Evolutionary conservation across 2,888 invertebrate genomes (phyloP), one percentile per base, ranked within the genome.

Genomic region (Crioceris asparagi): DNA sequence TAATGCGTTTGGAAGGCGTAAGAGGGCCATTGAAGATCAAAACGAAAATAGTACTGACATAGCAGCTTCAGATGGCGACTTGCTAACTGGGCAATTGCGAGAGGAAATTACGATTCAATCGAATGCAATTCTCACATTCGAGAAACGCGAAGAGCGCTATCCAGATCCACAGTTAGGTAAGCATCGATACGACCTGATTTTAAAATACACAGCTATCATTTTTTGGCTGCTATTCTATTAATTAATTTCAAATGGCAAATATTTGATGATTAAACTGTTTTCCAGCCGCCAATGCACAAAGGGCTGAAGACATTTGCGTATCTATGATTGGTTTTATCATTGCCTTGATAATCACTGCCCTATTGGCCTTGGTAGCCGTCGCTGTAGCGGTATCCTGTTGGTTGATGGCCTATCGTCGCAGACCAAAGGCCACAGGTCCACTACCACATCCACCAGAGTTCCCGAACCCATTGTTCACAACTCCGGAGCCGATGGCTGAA

Each of bases 311-410:
- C 58, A 91, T 93, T 56, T 93, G 92, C 68, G 87, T 93, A 50
- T 91, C 91, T 38, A 88, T 87, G 72, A 83, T 91, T 53, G 90
- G 91, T 46, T 80, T 93, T 58, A 87, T 92, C 51, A 87, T 92
- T 56, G 88, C 92, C 49, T 70, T 92, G 56, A 84, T 91, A 46
- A 83, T 93, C 60, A 93, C 92, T 48, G 91, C 91, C 33, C 73
- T 92, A 44, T 67, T 93, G 57, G 91, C 92, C 40, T 71, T 93
- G 46, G 91, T 92, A 41, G 91, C 92, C 39, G 91, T 93, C 39
- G 92, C 92, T 17, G 86, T 92, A 34, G 91, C 91, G 39, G 91
- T 92, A 40, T 91, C 90, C 44, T 92, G 92, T 66, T 93, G 92
- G 92, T 73, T 92, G 48, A 86, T 92, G 77, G 92, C 92, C 52